Conservation (phyloP, 35 echinoderm and acorn worm species). For the Apostichopus californicus region DNA sequence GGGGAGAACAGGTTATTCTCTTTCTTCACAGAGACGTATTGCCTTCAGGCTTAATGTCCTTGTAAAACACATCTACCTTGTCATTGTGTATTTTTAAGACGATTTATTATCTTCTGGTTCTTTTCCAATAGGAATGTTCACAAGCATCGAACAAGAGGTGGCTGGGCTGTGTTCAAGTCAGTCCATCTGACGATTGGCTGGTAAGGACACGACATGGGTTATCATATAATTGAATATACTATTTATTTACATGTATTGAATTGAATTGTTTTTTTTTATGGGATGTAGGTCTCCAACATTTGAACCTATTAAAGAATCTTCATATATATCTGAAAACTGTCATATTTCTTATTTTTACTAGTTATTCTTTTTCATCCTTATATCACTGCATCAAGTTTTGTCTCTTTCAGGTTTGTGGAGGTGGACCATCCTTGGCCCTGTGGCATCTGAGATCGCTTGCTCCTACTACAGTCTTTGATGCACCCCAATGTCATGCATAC, state of each 20-base stretch:
- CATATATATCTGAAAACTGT: too few relatives aligned
- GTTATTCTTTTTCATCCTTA: background rate
- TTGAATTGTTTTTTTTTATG: too few relatives aligned
- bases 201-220: slow-evolving; percentile 29
- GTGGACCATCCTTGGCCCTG: slow-evolving; percentile 82
- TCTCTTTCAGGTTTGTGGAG: slow-evolving; percentile 83
- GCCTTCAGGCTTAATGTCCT: too few relatives aligned
- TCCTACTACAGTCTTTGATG: slow-evolving; percentile 85
- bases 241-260: too few relatives aligned
- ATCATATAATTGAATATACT: too few relatives aligned
- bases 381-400: background rate
- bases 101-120: background rate
- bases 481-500: slow-evolving; percentile 70
- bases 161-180: slow-evolving; percentile 86
- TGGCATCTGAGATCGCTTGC: slow-evolving; percentile 94
- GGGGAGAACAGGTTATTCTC: too few relatives aligned
- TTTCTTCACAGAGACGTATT: too few relatives aligned
- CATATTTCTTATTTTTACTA: too few relatives aligned
- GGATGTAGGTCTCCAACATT: too few relatives aligned
- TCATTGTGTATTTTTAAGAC: too few relatives aligned
- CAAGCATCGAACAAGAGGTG: slow-evolving; percentile 69
- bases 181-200: slow-evolving; percentile 94
- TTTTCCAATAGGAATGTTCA: slow-evolving; percentile 74
- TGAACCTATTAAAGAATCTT: too few relatives aligned
- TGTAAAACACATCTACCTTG: too few relatives aligned